Base-by-base conservation (phyloP, 2,888 invertebrate species). In the Acanthoscelides obtectus region DNA sequence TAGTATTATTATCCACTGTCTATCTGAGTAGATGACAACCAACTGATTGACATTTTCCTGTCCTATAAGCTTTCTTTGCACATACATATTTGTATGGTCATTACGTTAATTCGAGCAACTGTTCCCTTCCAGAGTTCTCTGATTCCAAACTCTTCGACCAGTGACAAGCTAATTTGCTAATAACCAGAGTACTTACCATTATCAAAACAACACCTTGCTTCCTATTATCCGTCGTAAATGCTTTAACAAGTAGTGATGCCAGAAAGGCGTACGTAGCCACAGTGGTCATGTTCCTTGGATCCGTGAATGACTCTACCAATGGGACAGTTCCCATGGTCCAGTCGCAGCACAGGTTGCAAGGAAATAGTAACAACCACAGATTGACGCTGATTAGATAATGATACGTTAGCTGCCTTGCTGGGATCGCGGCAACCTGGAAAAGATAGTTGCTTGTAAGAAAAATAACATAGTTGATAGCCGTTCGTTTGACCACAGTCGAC, bases 301-400 rank as follows among this genome's bases (percentile, higher is more conserved):
- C 98, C 4, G 89, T 82, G 83, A 96, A 89, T 64, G 93, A 91
- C 78, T 92, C 91, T 68, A 98, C 88, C 71, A 98, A 86, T 0
- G 97, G 94, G 72, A 98, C 92, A 6, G 96, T 96, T 70, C 96
- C 98, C 98, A 98, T 98, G 67, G 98, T 98, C 98, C 98, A 98
- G 87, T 98, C 98, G 86, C 98, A 98, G 87, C 98, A 98, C 71
- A 98, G 88, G 78, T 94, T 91, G 78, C 93, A 93, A 0, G 98
- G 98, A 81, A 94, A 91, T 70, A 97, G 88, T 76, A 98, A 88
- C 77, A 98, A 88, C 94, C 96, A 96, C 71, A 93, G 88, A 87
- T 98, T 98, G 76, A 97, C 89, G 70, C 95, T 93, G 75, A 96
- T 92, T 77, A 98, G 89, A 87, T 97, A 98, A 84, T 95, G 94